A percentile compares a stretch with the other conserved stretches of the same genome.
Evolutionary conservation across 2,797 vertebrate genomes (phyloP).

Genomic region (Betta splendens): DNA sequence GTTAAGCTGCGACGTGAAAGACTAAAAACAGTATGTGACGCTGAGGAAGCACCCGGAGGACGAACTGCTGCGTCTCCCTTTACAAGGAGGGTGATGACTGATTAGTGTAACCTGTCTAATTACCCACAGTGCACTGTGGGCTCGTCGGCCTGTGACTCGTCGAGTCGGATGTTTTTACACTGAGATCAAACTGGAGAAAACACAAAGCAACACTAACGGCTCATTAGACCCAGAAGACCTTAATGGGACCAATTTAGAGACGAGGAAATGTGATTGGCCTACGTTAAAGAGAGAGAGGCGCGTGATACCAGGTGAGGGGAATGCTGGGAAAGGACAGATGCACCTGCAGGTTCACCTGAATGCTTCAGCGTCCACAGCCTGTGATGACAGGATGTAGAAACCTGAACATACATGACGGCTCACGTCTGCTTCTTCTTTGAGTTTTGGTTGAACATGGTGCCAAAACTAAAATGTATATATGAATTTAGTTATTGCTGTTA

Average conservation of each 20-base stretch:
- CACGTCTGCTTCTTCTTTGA: too few relatives aligned
- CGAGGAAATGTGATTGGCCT: constrained; percentile 6
- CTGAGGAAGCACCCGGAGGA: constrained; percentile 30
- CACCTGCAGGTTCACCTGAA: too few relatives aligned
- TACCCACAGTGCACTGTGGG: constrained; percentile 55
- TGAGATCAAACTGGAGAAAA: constrained; percentile 28
- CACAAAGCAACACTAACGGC: constrained; percentile 22
- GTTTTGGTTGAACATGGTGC: too few relatives aligned
- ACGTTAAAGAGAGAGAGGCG: neutral
- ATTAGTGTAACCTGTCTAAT: constrained; percentile 56
- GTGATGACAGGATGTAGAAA: too few relatives aligned
- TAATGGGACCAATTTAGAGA: constrained; percentile 33
- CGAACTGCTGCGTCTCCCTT: constrained; percentile 17
- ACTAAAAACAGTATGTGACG: constrained; percentile 1
- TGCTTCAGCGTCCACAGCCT: too few relatives aligned
- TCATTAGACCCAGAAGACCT: constrained; percentile 38
- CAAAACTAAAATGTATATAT: too few relatives aligned
- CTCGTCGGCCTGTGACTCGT: constrained; percentile 17
- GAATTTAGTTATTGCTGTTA: too few relatives aligned
- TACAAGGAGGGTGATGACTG: constrained; percentile 38
- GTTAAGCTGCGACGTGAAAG: too few relatives aligned
- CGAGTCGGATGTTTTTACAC: constrained; percentile 17
- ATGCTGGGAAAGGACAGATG: too few relatives aligned
- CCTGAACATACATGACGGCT: too few relatives aligned
- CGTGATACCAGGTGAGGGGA: too few relatives aligned